phyloP scores from a whole-genome alignment of 2,113 vertebrate genomes.

The Pycnonotus jocosus region DNA sequence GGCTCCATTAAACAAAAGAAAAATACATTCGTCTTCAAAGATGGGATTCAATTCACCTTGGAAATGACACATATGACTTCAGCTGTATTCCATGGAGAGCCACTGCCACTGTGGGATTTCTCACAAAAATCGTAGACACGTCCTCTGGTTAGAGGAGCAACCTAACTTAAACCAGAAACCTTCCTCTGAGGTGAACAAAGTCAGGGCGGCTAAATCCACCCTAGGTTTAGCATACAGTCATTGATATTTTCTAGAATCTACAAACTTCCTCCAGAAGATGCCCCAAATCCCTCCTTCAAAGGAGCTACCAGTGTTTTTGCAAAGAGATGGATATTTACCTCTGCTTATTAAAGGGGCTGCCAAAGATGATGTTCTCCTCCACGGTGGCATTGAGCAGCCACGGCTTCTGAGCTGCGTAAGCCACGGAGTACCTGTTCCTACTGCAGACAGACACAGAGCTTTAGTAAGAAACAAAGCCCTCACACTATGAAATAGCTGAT shows the following conservation, averaged over 20 bases:
- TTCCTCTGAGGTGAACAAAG: neutral
- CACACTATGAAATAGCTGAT: neutral
- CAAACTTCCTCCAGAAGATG: neutral
- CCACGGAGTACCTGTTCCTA: constrained; percentile 92
- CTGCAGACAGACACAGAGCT: constrained; percentile 47
- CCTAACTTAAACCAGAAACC: neutral
- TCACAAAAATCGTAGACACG: neutral
- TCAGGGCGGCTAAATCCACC: neutral
- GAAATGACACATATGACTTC: neutral
- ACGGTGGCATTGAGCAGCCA: constrained; percentile 97
- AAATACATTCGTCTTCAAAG: neutral
- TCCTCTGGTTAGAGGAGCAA: neutral
- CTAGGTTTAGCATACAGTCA: neutral
- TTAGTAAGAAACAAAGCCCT: neutral
- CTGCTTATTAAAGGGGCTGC: constrained; percentile 92
- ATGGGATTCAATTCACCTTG: neutral
- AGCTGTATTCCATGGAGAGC: neutral
- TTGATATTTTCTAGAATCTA: neutral
- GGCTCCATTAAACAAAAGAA: neutral
- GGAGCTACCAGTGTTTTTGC: neutral
- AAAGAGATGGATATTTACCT: constrained; percentile 71
- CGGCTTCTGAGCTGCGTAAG: constrained; percentile 95
- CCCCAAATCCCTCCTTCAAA: neutral
- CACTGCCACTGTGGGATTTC: neutral
- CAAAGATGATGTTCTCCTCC: constrained; percentile 97